These are phyloP conservation scores for Ctenoplectra terminalis DNA, from an alignment of 1,140 invertebrate species.

Conservation along the genomic window DNA sequence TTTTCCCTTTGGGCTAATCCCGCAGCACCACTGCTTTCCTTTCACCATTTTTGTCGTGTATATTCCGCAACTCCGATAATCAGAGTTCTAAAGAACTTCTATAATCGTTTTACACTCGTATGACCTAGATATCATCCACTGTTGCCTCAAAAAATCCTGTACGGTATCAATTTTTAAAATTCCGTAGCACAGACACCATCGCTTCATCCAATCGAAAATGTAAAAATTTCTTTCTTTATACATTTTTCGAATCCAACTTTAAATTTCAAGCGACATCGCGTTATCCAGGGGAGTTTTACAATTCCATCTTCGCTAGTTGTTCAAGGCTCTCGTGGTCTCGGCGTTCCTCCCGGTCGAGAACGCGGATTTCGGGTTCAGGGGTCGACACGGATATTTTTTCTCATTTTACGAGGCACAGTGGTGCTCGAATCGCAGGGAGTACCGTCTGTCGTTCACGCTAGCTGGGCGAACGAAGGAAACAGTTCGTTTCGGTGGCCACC, in stretches of 20 bases:
- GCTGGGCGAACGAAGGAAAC: background rate
- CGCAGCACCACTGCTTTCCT: too few species aligned
- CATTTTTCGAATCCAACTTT: too few species aligned
- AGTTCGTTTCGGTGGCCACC: slow-evolving; percentile 6
- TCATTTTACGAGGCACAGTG: slow-evolving; percentile 37
- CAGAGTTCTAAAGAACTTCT: background rate
- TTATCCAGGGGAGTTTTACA: slow-evolving; percentile 23
- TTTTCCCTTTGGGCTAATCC: background rate
- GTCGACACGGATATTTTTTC: slow-evolving; percentile 57
- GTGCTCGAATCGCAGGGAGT: slow-evolving; percentile 42
- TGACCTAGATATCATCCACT: too few species aligned
- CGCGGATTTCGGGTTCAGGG: slow-evolving; percentile 48
- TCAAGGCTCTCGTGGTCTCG: background rate
- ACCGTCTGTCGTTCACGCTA: background rate
- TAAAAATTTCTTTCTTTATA: too few species aligned
- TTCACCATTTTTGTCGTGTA: slow-evolving; percentile 28
- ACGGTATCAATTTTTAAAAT: background rate
- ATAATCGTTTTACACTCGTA: background rate
- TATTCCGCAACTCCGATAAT: slow-evolving; percentile 9
- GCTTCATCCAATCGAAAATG: too few species aligned
- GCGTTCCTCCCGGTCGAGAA: slow-evolving; percentile 17
- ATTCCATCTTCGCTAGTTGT: slow-evolving; percentile 21
- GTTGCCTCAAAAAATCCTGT: background rate
- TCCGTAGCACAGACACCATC: too few species aligned
- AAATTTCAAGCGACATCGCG: slow-evolving; percentile 6